Percentiles rank a stretch among this genome's conserved stretches.
These are phyloP conservation scores for Nycticorax nycticorax DNA, from an alignment of 2,113 vertebrate genomes.

Conservation along the genomic window DNA sequence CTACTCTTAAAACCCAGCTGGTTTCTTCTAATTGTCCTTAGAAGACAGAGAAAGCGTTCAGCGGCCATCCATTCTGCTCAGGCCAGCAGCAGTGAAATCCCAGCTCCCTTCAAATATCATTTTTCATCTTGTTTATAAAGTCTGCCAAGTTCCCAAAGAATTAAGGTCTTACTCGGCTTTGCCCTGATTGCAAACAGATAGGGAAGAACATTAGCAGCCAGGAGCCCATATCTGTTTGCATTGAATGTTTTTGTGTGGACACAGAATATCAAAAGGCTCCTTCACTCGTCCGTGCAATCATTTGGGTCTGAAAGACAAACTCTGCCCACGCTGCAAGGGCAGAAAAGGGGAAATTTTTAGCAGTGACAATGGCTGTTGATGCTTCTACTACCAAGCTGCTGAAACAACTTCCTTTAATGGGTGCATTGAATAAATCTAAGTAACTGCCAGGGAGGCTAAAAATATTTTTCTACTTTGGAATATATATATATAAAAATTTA, in stretches of 20 bases:
- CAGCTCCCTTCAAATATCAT: not conserved
- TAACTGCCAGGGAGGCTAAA: not conserved
- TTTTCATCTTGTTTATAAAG: constrained; percentile 30
- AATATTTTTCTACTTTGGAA: not conserved
- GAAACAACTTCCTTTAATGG: not conserved
- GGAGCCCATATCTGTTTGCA: not conserved
- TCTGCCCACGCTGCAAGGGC: not conserved
- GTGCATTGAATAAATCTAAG: not conserved
- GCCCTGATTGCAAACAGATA: constrained; percentile 12
- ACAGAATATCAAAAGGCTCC: not conserved
- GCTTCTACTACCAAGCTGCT: not conserved
- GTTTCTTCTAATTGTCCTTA: not conserved
- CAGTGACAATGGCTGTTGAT: not conserved
- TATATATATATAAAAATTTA: too few relatives aligned
- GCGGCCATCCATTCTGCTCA: not conserved
- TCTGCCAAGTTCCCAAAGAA: not conserved
- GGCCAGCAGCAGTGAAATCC: not conserved
- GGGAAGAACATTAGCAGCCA: not conserved
- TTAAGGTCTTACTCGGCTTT: not conserved
- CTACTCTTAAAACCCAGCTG: not conserved
- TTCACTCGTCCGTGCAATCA: not conserved
- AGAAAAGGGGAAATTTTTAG: not conserved
- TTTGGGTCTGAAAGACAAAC: not conserved
- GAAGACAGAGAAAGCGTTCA: not conserved
- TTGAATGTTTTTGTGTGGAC: not conserved